phyloP scores from a whole-genome alignment of 2,888 invertebrate species.

The Hirtodrosophila duncani region DNA sequence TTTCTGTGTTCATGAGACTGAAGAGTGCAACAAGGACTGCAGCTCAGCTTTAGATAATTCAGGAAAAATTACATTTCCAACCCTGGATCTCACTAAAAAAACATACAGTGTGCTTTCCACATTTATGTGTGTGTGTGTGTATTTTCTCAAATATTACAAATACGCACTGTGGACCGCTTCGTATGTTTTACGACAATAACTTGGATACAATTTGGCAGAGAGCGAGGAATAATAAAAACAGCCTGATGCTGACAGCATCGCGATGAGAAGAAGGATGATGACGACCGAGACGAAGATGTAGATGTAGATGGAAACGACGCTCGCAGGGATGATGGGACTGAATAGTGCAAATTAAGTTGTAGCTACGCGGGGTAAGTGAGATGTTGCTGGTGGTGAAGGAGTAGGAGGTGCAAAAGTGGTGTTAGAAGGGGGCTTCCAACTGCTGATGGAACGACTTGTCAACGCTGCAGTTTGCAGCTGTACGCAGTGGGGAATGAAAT shows the following conservation, averaged over 20 bases:
- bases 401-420: background rate
- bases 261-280: conserved; percentile 12
- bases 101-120: no score
- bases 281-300: conserved; percentile 13
- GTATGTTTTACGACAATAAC: conserved; percentile 66
- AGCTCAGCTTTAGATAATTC: no score
- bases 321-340: no score
- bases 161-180: conserved; percentile 52
- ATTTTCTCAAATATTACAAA: conserved; percentile 42
- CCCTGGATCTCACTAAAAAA: no score
- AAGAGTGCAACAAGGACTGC: no score
- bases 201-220: conserved; percentile 66
- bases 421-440: background rate
- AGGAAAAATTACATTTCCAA: no score
- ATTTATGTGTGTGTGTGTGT: background rate
- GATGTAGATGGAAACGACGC: conserved; percentile 15
- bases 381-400: background rate
- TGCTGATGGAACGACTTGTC: conserved; percentile 49
- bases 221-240: conserved; percentile 52
- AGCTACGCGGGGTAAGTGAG: no score
- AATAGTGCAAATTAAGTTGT: conserved; percentile 69
- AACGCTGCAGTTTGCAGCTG: conserved; percentile 59
- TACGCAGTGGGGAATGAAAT: conserved; percentile 35
- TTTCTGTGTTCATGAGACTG: no score
- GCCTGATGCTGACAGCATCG: conserved; percentile 33